Evolutionary conservation across 2,888 invertebrate genomes (phyloP).

Genomic region (Rosalia funebris): DNA sequence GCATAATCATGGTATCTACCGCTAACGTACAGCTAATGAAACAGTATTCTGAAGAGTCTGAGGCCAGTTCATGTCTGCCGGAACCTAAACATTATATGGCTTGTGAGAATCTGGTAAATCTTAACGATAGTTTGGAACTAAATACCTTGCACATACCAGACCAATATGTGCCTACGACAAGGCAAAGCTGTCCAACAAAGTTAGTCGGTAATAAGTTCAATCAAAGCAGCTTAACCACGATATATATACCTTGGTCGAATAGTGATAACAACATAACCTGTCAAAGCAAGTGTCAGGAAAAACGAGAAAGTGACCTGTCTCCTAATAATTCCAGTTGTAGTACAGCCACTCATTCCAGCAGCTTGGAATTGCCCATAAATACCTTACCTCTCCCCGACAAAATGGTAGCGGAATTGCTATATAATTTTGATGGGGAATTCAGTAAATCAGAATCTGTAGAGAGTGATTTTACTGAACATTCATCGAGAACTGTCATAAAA

Average conservation of each 20-base stretch:
- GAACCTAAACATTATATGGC: slow-evolving; percentile 69
- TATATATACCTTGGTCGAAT: slow-evolving; percentile 67
- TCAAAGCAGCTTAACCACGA: slow-evolving; percentile 66
- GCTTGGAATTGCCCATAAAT: slow-evolving; percentile 67
- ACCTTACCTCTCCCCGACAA: slow-evolving; percentile 66
- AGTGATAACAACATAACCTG: slow-evolving; percentile 59
- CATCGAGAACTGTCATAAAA: slow-evolving; percentile 58
- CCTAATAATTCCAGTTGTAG: slow-evolving; percentile 43
- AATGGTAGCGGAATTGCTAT: slow-evolving; percentile 67
- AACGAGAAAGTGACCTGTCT: slow-evolving; percentile 44
- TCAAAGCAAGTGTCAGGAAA: slow-evolving; percentile 49
- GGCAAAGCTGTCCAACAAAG: slow-evolving; percentile 76
- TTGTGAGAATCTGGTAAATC: slow-evolving; percentile 75
- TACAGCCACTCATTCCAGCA: slow-evolving; percentile 68
- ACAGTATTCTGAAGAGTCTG: slow-evolving; percentile 68
- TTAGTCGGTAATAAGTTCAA: slow-evolving; percentile 71
- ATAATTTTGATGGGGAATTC: slow-evolving; percentile 62
- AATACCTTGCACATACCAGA: slow-evolving; percentile 55
- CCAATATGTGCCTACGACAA: slow-evolving; percentile 60
- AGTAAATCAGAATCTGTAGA: slow-evolving; percentile 52
- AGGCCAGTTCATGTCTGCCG: slow-evolving; percentile 71
- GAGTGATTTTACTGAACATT: slow-evolving; percentile 50
- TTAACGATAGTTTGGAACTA: slow-evolving; percentile 71
- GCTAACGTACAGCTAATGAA: slow-evolving; percentile 62
- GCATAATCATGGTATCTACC: slow-evolving; percentile 65